Conservation (phyloP, 2,113 vertebrate species). For the Cacatua alba region DNA sequence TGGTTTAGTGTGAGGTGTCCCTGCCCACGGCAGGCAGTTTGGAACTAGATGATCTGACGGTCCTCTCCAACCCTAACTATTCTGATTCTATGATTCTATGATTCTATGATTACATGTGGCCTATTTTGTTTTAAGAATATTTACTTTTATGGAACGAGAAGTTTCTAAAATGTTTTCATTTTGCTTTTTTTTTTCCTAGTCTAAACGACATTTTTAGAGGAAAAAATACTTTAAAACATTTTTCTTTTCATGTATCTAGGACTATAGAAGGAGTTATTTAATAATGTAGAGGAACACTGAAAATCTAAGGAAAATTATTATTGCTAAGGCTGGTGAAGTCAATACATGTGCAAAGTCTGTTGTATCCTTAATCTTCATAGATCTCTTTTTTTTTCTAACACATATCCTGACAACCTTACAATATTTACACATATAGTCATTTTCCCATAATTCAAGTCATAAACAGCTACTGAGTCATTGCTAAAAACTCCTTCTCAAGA, state of each 20-base stretch:
- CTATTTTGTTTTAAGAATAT: neutral
- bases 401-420: fast-evolving
- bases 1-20: no score
- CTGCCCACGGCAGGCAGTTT: no score
- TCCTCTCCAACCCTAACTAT: no score
- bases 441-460: neutral
- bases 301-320: neutral
- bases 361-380: neutral
- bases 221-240: neutral
- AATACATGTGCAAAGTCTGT: neutral
- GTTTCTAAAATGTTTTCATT: neutral
- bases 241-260: neutral
- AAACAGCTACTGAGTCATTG: neutral
- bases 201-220: neutral
- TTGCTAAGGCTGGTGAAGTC: neutral
- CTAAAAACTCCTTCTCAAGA: neutral
- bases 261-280: neutral
- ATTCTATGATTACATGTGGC: neutral
- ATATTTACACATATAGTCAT: neutral
- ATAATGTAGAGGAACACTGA: neutral
- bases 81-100: no score
- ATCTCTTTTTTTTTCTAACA: fast-evolving
- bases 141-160: neutral
- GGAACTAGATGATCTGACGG: no score
- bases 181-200: neutral